Base-by-base conservation (phyloP, 92 coral and sea anemone species). In the Palythoa grandiflora region DNA sequence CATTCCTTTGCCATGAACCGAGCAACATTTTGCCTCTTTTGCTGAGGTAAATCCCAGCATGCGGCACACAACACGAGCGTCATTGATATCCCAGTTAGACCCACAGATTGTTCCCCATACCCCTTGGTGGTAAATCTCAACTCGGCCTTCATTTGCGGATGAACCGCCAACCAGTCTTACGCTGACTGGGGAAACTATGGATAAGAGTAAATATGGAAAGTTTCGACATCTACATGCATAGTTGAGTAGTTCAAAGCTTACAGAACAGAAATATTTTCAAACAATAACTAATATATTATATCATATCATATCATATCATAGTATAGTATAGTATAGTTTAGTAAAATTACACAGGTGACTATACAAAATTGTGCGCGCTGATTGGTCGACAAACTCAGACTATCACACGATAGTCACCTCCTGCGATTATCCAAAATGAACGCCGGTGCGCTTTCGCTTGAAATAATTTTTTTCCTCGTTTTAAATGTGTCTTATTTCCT, bases 51-150 rank as follows among this genome's bases (percentile, higher is more conserved):
- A 80, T n/a, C 86, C 86, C 6, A 80, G 75, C 86, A 80, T 80
- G 47, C 86, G 55, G 21, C 86, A 81, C n/a, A 81, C 86, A 1
- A 81, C 75, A 4, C 1, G 60, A 63, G 86, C 86, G 15, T 81
- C 86, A 44, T 20, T 65, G 47, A 47, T 81, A 37, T 81, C 86
- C 86, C 86, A 81, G 38, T 66, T 65, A 3, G 86, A 81, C 7
- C 73, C 86, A 47, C 86, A 81, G 50, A 81, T 59, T 47, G 86
- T 81, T 44, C 86, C 86, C 86, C 86, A 81, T 6, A 81, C 86
- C 9, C 86, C 86, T 48, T 81, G 86, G 21, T 15, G 75, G 65
- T 66, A 65, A 40, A 81, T 37, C 38, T 81, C 86, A 5, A 81
- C 75, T 63, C 86, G 75, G 13, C 86, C 86, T 48, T 48, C 50